Conservation (phyloP, 2,797 vertebrate species). For the Avahi laniger region DNA sequence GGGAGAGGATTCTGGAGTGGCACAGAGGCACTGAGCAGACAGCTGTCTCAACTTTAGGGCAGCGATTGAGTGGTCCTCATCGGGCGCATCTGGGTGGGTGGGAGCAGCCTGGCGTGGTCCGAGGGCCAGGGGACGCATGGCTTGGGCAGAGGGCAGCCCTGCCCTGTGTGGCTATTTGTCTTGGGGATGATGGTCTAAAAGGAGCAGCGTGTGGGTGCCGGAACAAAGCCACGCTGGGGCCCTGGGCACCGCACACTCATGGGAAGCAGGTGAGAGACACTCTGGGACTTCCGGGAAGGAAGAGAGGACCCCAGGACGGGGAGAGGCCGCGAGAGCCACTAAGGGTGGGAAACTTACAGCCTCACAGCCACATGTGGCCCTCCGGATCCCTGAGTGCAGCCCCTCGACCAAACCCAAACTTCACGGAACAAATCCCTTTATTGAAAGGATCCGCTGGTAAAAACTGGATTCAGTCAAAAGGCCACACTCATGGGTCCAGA, state of each 20-base stretch:
- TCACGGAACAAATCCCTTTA: not conserved
- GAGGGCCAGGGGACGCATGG: not conserved
- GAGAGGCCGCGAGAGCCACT: not conserved
- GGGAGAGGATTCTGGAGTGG: not conserved
- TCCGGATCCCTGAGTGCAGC: not conserved
- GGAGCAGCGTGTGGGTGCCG: not conserved
- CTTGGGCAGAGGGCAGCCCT: not conserved
- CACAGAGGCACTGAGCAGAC: not conserved
- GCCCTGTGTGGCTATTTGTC: not conserved
- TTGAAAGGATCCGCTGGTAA: not conserved
- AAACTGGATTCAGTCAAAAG: not conserved
- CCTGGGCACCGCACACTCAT: fast-evolving
- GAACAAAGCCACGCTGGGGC: too few relatives aligned
- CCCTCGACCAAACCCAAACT: not conserved
- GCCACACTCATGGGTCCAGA: not conserved
- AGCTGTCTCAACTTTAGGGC: too few relatives aligned
- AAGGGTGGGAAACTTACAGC: not conserved
- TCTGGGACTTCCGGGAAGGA: not conserved
- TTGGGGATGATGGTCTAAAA: not conserved
- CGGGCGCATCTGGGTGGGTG: fast-evolving
- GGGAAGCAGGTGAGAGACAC: not conserved
- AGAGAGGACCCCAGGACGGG: not conserved
- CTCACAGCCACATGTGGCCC: too few relatives aligned
- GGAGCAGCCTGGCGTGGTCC: not conserved
- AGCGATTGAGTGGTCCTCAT: too few relatives aligned